These are phyloP conservation scores for Eulimnadia texana DNA, from an alignment of 1,140 invertebrate genomes.

Conservation along the genomic window DNA sequence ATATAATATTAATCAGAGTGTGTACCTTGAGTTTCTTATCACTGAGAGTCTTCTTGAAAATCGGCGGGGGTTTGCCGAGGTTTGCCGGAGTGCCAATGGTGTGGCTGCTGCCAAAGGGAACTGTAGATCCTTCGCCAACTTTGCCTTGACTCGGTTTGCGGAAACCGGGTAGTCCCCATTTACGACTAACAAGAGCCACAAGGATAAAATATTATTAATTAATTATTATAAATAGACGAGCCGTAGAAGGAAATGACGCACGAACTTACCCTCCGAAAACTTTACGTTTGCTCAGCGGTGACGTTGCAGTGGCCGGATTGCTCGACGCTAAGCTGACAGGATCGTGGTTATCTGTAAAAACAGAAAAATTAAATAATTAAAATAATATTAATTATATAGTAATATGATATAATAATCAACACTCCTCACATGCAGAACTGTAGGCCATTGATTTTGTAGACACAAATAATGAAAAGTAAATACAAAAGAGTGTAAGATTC, in stretches of 20 bases:
- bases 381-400: background rate
- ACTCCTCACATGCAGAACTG: no score
- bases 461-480: no score
- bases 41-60: constrained; percentile 53
- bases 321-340: constrained; percentile 37
- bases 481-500: no score
- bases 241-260: background rate
- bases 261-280: constrained; percentile 61
- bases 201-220: no score
- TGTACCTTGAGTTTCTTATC: constrained; percentile 65
- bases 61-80: constrained; percentile 31
- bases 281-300: constrained; percentile 61
- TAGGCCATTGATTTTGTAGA: no score
- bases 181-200: no score
- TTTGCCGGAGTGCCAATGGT: constrained; percentile 29
- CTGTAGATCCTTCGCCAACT: constrained; percentile 48
- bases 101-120: constrained; percentile 18
- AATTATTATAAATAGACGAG: constrained; percentile 2
- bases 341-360: constrained; percentile 34
- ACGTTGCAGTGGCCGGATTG: constrained; percentile 34
- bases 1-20: no score
- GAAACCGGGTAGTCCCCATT: constrained; percentile 78
- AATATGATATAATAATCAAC: no score
- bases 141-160: constrained; percentile 79
- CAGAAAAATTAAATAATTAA: constrained; percentile 23